phyloP scores from a whole-genome alignment of 2,888 invertebrate species.

The Chrysopilus asiliformis region DNA sequence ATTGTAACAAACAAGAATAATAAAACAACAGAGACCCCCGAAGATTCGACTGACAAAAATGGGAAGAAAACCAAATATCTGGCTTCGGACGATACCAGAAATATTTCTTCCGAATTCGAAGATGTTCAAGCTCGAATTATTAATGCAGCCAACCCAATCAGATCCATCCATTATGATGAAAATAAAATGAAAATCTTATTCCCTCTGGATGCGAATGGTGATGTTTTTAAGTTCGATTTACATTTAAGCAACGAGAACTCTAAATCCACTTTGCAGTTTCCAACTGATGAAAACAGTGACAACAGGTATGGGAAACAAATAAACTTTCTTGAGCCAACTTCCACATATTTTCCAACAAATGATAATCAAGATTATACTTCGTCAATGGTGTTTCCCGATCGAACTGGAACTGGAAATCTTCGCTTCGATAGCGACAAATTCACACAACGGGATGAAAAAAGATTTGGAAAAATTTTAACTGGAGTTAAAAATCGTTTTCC shows the following conservation, averaged over 20 bases:
- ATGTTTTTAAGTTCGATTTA: constrained; percentile 1
- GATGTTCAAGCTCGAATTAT: constrained; percentile 10
- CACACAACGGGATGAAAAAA: constrained; percentile 14
- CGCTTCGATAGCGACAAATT: constrained; percentile 29
- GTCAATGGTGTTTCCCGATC: constrained; percentile 39
- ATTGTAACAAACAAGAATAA: neutral
- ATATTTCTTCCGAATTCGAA: neutral
- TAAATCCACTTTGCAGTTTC: too few species aligned
- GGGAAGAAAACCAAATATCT: neutral
- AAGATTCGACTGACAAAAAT: neutral
- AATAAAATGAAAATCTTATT: constrained; percentile 5
- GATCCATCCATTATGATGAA: constrained; percentile 17
- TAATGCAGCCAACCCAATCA: constrained; percentile 11
- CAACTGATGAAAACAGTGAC: neutral
- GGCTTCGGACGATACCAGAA: too few species aligned
- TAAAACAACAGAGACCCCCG: constrained; percentile 9
- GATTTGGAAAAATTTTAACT: constrained; percentile 29
- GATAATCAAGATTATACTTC: neutral
- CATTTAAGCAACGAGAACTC: too few species aligned
- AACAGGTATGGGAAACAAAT: constrained; percentile 2
- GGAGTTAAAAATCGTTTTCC: constrained; percentile 8
- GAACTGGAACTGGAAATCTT: constrained; percentile 40
- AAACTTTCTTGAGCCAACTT: neutral
- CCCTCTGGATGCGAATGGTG: constrained; percentile 7
- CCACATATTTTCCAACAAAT: constrained; percentile 5